Conservation (phyloP, 2,797 vertebrate species). For the Tarsius wallacei region DNA sequence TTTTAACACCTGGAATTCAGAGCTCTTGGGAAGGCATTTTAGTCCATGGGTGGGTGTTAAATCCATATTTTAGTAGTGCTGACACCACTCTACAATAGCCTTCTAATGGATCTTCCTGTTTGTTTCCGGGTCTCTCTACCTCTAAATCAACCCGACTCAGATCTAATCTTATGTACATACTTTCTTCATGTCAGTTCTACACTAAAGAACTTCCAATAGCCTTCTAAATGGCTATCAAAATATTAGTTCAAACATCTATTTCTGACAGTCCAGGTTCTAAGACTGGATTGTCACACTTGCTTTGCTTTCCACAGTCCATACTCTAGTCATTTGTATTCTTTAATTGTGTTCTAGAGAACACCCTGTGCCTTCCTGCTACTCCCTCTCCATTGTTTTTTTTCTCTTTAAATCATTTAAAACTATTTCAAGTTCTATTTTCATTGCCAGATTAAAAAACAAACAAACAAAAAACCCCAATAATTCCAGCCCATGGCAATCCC, state of each 20-base stretch:
- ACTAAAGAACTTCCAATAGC: not conserved
- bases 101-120: not conserved
- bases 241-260: not conserved
- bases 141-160: not conserved
- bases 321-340: not conserved
- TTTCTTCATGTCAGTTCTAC: not conserved
- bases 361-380: not conserved
- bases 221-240: not conserved
- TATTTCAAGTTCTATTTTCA: not conserved
- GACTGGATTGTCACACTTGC: not conserved
- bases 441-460: not conserved
- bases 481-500: not conserved
- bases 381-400: not conserved
- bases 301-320: not conserved
- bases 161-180: not conserved
- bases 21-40: not conserved
- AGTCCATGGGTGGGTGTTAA: not conserved
- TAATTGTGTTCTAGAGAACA: not conserved
- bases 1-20: not conserved
- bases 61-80: not conserved
- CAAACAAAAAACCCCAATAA: not conserved
- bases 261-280: not conserved
- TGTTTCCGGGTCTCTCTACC: not conserved
- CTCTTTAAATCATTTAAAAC: not conserved
- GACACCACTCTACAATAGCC: not conserved